Conservation (phyloP, 2,888 invertebrate genomes). For the Scaptomyza tumidula region DNA sequence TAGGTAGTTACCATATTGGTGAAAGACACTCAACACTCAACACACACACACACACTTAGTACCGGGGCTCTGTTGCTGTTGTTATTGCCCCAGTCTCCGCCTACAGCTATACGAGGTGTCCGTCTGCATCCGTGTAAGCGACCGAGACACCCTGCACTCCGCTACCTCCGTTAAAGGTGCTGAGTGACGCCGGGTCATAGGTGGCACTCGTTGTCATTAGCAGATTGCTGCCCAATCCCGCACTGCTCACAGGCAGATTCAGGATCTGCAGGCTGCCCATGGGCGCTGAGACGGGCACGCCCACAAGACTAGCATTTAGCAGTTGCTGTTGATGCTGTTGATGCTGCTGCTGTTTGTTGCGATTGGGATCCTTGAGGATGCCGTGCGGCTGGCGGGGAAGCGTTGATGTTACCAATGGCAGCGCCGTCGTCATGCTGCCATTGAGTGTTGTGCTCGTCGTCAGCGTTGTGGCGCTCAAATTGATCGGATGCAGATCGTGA, state of each 20-base stretch:
- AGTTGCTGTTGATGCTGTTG: conserved; percentile 86
- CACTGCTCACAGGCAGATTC: conserved; percentile 86
- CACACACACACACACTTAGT: conserved; percentile 43
- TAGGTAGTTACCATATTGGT: conserved; percentile 38
- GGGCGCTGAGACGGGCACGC: conserved; percentile 68
- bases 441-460: conserved; percentile 83
- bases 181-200: conserved; percentile 83
- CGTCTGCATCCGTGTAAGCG: conserved; percentile 85
- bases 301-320: conserved; percentile 77
- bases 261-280: conserved; percentile 86
- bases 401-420: conserved; percentile 66
- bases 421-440: conserved; percentile 79
- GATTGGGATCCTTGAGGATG: conserved; percentile 87
- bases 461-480: conserved; percentile 82
- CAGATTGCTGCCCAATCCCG: conserved; percentile 83
- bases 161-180: conserved; percentile 81
- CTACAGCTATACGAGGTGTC: conserved; percentile 85
- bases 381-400: conserved; percentile 87
- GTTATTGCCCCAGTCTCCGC: conserved; percentile 69
- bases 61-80: conserved; percentile 66
- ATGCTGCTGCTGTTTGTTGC: conserved; percentile 86
- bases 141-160: conserved; percentile 67
- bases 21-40: conserved; percentile 11
- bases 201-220: conserved; percentile 80
- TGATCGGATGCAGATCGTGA: conserved; percentile 82